Evolutionary conservation across 2,797 vertebrate species (phyloP), one percentile per base, ranked within the genome.

Genomic region (Oreonectes daqikongensis): DNA sequence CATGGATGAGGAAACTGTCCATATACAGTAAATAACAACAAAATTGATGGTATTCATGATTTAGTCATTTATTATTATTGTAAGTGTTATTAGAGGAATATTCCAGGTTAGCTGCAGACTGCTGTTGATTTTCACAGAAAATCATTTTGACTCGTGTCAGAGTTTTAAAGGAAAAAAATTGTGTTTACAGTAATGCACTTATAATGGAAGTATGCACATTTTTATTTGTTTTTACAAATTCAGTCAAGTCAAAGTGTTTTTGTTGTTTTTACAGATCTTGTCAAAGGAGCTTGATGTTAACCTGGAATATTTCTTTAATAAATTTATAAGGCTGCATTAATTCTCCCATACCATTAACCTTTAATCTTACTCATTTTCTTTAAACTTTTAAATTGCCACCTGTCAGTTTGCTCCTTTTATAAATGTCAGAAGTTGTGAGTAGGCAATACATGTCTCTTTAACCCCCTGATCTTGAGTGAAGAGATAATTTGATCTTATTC

Each of bases 271-370:
- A 15, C 42, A n/a, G 7, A 52, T 52, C 4, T 4, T 28, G 15
- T 30, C 5, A 17, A 28, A 30, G 15, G 15, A 17, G 32, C 9
- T 55, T 44, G n/a, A 30, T 28, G 14, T 32, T 35, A 67, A 59
- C 40, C 64, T 67, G 64, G 73, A 67, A 67, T 59, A 35, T 75
- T 75, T 35, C 11, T 73, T 40, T 5, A 26, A 74, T 38, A 17
- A 12, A 64, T 50, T 1, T 18, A 64, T 20, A 11, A 35, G 5
- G 15, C 18, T 53, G 30, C 60, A 53, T 65, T 35, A 20, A 74
- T 52, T 73, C 32, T 52, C 44, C 22, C 30, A 38, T 64, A 26
- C 3, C 12, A 20, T 63, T 20, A 73, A 26, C 44, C 69, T 68
- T 61, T 3, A 35, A n/a, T 24, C 22, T 3, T 42, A 24, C 10